These are phyloP conservation scores for Eulacestoma nigropectus DNA, from an alignment of 2,113 vertebrate genomes.

Conservation along the genomic window DNA sequence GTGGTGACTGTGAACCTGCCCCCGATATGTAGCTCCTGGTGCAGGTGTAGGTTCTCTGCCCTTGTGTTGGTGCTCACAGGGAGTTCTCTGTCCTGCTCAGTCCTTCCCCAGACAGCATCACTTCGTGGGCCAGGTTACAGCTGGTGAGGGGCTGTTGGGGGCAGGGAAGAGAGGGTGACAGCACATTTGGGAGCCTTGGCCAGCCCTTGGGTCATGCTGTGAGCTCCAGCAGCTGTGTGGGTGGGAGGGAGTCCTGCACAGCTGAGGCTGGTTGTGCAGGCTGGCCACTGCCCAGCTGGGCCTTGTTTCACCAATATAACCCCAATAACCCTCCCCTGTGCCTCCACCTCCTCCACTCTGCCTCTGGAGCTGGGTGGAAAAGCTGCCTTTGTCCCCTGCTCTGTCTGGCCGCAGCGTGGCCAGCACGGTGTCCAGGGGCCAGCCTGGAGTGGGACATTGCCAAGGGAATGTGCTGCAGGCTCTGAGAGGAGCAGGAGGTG, in stretches of 20 bases:
- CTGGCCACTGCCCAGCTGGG: neutral
- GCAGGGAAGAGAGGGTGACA: neutral
- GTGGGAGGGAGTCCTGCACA: neutral
- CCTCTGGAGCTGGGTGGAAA: accelerated
- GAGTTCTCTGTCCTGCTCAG: neutral
- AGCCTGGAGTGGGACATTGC: neutral
- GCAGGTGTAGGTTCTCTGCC: neutral
- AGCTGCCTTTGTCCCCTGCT: neutral
- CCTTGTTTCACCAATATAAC: neutral
- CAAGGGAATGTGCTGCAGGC: neutral
- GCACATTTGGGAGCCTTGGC: neutral
- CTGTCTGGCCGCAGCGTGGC: neutral
- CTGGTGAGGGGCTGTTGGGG: neutral
- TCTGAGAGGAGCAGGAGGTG: accelerated
- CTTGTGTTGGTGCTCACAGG: neutral
- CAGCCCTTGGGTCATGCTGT: neutral
- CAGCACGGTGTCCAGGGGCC: neutral
- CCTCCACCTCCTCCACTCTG: neutral
- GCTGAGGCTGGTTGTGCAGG: accelerated
- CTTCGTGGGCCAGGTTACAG: accelerated
- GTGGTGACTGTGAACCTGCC: neutral
- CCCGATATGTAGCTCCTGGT: neutral
- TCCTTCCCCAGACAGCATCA: neutral
- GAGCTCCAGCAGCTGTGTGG: neutral
- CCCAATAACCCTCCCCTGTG: neutral